These are phyloP conservation scores for Pygmarrhopalites habei DNA, from an alignment of 1,140 invertebrate genomes.

Conservation along the genomic window DNA sequence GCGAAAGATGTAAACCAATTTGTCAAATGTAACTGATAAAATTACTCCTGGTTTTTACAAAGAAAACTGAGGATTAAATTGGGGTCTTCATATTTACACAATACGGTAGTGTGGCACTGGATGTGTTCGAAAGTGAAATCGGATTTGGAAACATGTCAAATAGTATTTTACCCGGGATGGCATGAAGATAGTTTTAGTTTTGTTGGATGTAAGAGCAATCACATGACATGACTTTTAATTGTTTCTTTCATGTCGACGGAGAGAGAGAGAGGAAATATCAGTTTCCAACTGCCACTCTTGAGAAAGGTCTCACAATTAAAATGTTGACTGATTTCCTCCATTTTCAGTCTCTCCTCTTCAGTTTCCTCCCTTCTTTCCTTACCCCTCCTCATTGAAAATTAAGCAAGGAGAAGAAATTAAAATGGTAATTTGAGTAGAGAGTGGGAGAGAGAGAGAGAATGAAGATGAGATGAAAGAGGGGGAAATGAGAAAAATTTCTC, in stretches of 20 bases:
- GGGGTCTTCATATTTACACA: no score
- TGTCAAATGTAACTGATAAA: no score
- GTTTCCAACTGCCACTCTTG: constrained; percentile 3
- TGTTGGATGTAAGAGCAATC: constrained; percentile 1
- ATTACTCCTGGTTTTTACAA: no score
- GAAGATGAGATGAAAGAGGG: neutral
- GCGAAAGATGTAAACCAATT: no score
- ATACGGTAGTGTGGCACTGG: no score
- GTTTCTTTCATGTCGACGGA: constrained; percentile 7
- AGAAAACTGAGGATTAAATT: no score
- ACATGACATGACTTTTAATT: constrained; percentile 15
- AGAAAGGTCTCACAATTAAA: constrained; percentile 13
- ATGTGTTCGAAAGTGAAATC: no score
- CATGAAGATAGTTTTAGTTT: no score
- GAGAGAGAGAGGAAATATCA: constrained; percentile 4
- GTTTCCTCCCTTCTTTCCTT: neutral
- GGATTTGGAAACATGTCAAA: no score
- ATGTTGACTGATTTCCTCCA: constrained; percentile 7
- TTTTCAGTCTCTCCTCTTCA: no score
- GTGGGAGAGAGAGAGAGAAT: neutral
- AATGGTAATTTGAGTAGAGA: constrained; percentile 2
- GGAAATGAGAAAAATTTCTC: neutral
- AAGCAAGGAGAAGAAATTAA: constrained; percentile 8
- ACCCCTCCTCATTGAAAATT: constrained; percentile 2
- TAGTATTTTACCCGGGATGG: no score